Conservation (phyloP, 2,113 vertebrate species). For the Pollachius pollachius region DNA sequence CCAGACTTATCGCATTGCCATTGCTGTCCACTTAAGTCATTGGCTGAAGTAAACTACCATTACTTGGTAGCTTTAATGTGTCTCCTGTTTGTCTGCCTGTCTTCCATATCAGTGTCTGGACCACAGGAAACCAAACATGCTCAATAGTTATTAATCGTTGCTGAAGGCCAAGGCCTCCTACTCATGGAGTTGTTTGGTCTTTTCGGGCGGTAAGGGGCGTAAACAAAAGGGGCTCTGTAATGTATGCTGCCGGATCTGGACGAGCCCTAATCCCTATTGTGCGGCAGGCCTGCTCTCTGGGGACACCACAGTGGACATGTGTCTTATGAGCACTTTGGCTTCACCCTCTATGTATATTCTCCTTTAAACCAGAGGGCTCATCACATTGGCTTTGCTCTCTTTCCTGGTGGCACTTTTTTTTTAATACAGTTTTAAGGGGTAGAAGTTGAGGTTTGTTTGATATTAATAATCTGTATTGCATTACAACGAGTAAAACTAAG, state of each 20-base stretch:
- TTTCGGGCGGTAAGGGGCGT: constrained; percentile 51
- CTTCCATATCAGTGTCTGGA: constrained; percentile 73
- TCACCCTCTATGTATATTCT: constrained; percentile 28
- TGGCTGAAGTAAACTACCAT: constrained; percentile 78
- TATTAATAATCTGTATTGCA: too few species aligned
- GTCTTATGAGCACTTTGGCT: constrained; percentile 34
- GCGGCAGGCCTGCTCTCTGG: constrained; percentile 9
- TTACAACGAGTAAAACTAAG: too few species aligned
- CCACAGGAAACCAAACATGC: constrained; percentile 73
- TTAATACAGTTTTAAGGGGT: too few species aligned
- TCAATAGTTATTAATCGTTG: constrained; percentile 76
- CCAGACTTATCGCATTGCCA: constrained; percentile 64
- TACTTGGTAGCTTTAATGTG: constrained; percentile 74
- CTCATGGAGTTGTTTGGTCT: constrained; percentile 55
- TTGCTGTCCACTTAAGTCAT: constrained; percentile 75
- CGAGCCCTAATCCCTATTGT: constrained; percentile 10
- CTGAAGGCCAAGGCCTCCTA: constrained; percentile 60
- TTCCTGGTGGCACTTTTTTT: too few species aligned
- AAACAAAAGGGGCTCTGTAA: constrained; percentile 49
- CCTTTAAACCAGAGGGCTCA: constrained; percentile 1
- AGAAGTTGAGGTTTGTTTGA: too few species aligned
- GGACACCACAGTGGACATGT: constrained; percentile 23
- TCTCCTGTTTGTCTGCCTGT: constrained; percentile 72
- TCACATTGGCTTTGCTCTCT: too few species aligned
- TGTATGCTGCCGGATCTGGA: constrained; percentile 29